Evolutionary conservation across 2,797 vertebrate species (phyloP).

Genomic region (Sarcophilus harrisii): DNA sequence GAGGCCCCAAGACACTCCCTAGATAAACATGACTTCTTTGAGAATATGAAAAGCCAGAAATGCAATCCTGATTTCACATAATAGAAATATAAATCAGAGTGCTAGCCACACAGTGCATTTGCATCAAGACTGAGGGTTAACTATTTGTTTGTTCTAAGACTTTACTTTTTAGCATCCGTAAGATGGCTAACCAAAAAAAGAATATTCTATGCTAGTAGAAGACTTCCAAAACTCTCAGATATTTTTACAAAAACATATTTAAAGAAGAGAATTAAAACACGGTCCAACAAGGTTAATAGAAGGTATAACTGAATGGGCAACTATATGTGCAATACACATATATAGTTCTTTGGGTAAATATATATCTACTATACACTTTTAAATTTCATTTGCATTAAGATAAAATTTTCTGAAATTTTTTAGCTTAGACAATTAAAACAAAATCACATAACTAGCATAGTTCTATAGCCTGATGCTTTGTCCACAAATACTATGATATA

Average conservation of each 20-base stretch:
- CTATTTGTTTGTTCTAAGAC: slow-evolving; percentile 44
- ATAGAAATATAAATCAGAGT: slow-evolving; percentile 67
- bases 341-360: not conserved
- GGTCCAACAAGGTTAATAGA: slow-evolving; percentile 49
- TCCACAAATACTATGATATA: not conserved
- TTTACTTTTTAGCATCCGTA: slow-evolving; percentile 56
- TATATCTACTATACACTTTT: not conserved
- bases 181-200: slow-evolving; percentile 52
- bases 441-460: not conserved
- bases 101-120: slow-evolving; percentile 27
- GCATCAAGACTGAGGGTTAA: slow-evolving; percentile 22
- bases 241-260: slow-evolving; percentile 29
- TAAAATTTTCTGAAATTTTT: not conserved
- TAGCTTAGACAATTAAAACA: not conserved
- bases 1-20: slow-evolving; percentile 23
- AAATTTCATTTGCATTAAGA: not conserved
- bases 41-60: not conserved
- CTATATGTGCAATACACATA: not conserved
- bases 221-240: slow-evolving; percentile 63
- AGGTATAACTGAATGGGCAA: not conserved
- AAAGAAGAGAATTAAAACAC: slow-evolving; percentile 67
- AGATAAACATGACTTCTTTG: slow-evolving; percentile 34
- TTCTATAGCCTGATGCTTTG: not conserved
- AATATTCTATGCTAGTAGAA: slow-evolving; percentile 39
- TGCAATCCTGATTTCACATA: not conserved